A percentile compares a stretch with the other conserved stretches of the same genome.
Evolutionary conservation across 2,797 vertebrate species (phyloP).

Genomic region (Ctenosaura bakeri): DNA sequence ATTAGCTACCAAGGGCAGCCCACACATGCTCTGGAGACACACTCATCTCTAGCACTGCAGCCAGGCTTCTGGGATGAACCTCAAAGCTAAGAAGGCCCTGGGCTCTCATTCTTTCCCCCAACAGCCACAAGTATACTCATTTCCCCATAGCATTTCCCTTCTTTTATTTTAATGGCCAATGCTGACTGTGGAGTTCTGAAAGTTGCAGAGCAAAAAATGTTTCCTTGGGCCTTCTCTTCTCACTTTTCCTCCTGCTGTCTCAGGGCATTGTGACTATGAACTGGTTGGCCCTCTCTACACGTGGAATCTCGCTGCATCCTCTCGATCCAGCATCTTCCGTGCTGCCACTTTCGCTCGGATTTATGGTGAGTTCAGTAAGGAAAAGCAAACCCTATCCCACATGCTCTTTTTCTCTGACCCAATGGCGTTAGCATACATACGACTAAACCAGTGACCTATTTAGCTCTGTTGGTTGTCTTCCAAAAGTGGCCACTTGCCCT

Average conservation of each 20-base stretch:
- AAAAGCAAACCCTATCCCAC: background rate
- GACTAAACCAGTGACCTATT: background rate
- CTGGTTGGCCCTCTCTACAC: slow-evolving; percentile 91
- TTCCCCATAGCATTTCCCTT: too few species aligned
- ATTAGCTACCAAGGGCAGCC: too few species aligned
- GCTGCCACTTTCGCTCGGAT: slow-evolving; percentile 92
- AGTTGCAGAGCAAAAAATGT: too few species aligned
- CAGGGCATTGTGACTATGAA: slow-evolving; percentile 86
- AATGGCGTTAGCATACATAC: background rate
- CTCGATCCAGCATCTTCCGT: slow-evolving; percentile 93
- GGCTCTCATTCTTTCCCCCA: too few species aligned
- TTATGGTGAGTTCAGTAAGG: slow-evolving; percentile 87
- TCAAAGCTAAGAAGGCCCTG: too few species aligned
- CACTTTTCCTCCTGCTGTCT: background rate
- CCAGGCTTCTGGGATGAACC: too few species aligned
- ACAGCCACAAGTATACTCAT: too few species aligned
- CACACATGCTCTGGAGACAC: too few species aligned
- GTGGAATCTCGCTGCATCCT: slow-evolving; percentile 93
- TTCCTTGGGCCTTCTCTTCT: background rate
- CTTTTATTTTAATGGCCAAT: too few species aligned
- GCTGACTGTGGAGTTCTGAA: too few species aligned
- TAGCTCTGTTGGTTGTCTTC: background rate
- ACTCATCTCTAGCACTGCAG: too few species aligned
- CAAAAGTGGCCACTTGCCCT: background rate
- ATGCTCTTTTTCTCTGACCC: background rate